Base-by-base conservation (phyloP, 2,797 vertebrate genomes). In the Myotis pilosus region DNA sequence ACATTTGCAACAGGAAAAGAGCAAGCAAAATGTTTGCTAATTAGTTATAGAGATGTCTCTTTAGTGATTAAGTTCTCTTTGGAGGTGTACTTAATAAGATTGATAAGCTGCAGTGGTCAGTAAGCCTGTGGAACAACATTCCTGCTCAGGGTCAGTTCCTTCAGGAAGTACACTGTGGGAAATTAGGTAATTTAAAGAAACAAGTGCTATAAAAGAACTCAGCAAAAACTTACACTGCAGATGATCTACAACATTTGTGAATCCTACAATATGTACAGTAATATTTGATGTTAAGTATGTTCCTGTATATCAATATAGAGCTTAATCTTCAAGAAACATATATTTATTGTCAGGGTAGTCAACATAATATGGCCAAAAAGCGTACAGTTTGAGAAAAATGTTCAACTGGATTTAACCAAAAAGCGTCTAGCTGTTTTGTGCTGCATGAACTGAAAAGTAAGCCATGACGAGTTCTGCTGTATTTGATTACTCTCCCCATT, bases 401-500 rank as follows among this genome's bases (percentile, higher is more conserved):
- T 78, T 83, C 30, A 80, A 49, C n/a, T 94, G 71, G 23, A 90
- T 71, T 88, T 64, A 94, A 93, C 79, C n/a, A 79, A 66, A 93
- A 86, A 75, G 19, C n/a, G 66, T 23, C 38, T 66, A 25, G 11
- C 41, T 88, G 36, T 6, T 92, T 69, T 23, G 13, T 30, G 20
- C 12, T 25, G 2, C 17, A 36, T 49, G 41, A 66, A 47, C 8
- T 88, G 75, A 69, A n/a, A 80, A 47, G 57, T 10, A 36, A 79
- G 15, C 53, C 62, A 68, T 15, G 30, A 10, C 0, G 12, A 82
- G 25, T 75, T 49, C 72, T 53, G 17, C 22, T 30, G 16, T 44
- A 28, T 36, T 69, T 55, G 44, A 83, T 4, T n/a, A 3, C 19
- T 44, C 23, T 60, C 16, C 22, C 38, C 3, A 6, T 74, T 47